Evolutionary conservation across 1,140 invertebrate species (phyloP).

Genomic region (Augochlora pura): DNA sequence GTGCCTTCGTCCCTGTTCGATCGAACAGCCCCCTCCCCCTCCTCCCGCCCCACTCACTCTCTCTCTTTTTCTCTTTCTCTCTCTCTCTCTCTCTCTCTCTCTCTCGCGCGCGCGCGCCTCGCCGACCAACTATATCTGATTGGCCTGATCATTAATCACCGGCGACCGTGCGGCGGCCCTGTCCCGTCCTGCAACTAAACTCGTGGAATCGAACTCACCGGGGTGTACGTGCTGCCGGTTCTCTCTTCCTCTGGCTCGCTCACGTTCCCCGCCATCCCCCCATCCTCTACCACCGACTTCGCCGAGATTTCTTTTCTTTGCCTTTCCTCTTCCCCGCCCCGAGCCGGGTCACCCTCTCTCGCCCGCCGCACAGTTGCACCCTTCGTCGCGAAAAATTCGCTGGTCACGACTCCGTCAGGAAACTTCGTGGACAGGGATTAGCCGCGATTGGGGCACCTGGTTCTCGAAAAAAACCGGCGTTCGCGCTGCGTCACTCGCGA

Average conservation of each 20-base stretch:
- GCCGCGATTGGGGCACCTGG: slow-evolving; percentile 14
- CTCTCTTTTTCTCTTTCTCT: neutral
- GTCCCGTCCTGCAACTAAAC: slow-evolving; percentile 70
- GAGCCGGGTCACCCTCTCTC: neutral
- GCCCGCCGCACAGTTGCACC: neutral
- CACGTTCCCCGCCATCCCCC: neutral
- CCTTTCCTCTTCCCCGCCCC: neutral
- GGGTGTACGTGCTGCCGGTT: slow-evolving; percentile 67
- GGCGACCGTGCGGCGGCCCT: slow-evolving; percentile 67
- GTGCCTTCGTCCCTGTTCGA: slow-evolving; percentile 45
- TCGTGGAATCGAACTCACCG: slow-evolving; percentile 69
- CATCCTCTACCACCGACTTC: neutral
- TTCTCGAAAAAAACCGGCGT: too few species aligned
- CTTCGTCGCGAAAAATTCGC: slow-evolving; percentile 49
- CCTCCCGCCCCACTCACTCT: too few species aligned
- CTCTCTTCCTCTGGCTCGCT: slow-evolving; percentile 37
- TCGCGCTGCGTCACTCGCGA: neutral
- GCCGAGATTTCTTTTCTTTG: slow-evolving; percentile 14
- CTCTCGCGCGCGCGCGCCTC: slow-evolving; percentile 39
- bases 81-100: neutral
- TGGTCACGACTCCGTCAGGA: slow-evolving; percentile 38
- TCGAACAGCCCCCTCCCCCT: slow-evolving; percentile 9
- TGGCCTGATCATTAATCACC: slow-evolving; percentile 74
- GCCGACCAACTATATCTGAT: slow-evolving; percentile 70
- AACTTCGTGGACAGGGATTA: slow-evolving; percentile 27